Base-by-base conservation (phyloP, 35 echinoderm and acorn worm species). In the Chiridota heheva region DNA sequence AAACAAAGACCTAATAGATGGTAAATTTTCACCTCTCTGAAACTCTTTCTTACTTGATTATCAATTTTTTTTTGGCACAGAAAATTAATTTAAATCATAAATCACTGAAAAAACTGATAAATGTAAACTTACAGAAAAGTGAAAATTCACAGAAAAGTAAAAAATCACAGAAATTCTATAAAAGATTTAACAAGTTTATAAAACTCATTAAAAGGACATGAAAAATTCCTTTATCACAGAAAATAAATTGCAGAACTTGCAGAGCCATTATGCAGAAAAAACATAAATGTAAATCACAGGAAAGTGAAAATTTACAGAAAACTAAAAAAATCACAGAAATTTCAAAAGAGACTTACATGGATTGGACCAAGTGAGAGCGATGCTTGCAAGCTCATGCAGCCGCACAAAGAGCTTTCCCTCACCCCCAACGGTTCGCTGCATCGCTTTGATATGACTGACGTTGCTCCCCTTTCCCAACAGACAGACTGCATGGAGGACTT, bases 401-500 rank as follows among this genome's bases (percentile, higher is more conserved):
- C 83, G 64, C 22, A 44, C 65, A 46, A 88, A 72, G 13, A 79
- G 59, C 36, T 70, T 82, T 15, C 69, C 48, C 16, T 64, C 39
- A 37, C 46, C 48, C 27, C 62, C 69, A 18, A 61, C 3, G 32
- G 72, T 18, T n/a, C 45, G 36, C 41, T 53, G 26, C 45, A 85
- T 31, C 18, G 64, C 45, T 22, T 35, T 58, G n/a, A 55, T 32
- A 30, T 41, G 71, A 38, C 80, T 45, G 46, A 64, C 26, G 73
- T 55, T 77, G 40, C 48, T 46, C 34, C 24, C 75, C 24, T 78
- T 77, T 72, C 65, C 73, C 4, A 88, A 73, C 1, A 76, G 15
- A 45, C 92, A 96, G 25, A 96, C 24, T 27, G 77, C 84, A 26
- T 87, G 78, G 2, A 68, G 37, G 30, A 87, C 65, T 5, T 66